Evolutionary conservation across 2,113 vertebrate species (phyloP).

Genomic region (Dipodomys ordii): DNA sequence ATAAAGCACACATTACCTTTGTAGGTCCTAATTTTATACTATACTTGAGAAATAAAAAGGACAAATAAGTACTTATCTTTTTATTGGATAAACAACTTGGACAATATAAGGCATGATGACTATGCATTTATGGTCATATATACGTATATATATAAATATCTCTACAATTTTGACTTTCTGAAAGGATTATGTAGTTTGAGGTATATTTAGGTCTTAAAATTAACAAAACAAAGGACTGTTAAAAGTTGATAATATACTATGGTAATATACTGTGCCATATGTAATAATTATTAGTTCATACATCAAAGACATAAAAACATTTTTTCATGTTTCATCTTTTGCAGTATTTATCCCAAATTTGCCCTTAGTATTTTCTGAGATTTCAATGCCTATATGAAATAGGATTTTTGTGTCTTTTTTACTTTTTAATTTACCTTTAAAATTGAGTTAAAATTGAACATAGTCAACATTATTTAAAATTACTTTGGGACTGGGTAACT

Average conservation of each 20-base stretch:
- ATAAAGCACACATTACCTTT: too few species aligned
- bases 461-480: slow-evolving; percentile 34
- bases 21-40: not conserved
- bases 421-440: not conserved
- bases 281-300: slow-evolving; percentile 23
- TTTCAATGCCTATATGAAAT: not conserved
- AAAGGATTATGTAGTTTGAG: not conserved
- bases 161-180: too few species aligned
- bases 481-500: not conserved
- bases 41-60: not conserved
- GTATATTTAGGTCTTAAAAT: slow-evolving; percentile 14
- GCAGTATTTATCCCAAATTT: not conserved
- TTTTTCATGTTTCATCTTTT: not conserved
- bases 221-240: not conserved
- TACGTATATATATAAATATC: too few species aligned
- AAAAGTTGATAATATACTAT: not conserved
- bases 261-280: not conserved
- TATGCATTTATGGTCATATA: not conserved
- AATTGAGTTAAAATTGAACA: slow-evolving; percentile 3
- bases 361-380: not conserved
- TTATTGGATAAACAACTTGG: not conserved
- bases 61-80: not conserved
- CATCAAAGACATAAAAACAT: not conserved
- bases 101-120: not conserved
- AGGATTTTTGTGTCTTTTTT: not conserved